Percentiles rank a stretch among this genome's conserved stretches.
Conservation (phyloP, 92 coral and sea anemone genomes). For the Epizoanthus stellaris region DNA sequence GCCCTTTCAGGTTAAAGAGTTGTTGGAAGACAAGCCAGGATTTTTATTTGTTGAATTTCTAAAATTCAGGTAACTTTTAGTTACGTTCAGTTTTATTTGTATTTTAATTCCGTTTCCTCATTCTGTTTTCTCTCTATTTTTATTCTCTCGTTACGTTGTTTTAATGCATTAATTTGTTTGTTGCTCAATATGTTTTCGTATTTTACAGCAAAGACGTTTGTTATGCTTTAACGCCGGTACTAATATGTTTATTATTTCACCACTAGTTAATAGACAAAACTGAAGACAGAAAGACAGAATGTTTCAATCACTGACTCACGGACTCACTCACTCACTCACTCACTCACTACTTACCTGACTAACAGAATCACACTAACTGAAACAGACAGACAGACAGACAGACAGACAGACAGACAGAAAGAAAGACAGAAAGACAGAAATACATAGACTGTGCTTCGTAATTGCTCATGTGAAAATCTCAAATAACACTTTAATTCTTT, state of each 20-base stretch:
- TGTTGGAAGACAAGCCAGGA: slow-evolving; percentile 26
- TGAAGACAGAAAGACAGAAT: not conserved
- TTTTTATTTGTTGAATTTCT: slow-evolving; percentile 31
- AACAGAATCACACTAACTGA: too few relatives aligned
- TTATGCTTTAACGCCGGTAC: too few relatives aligned
- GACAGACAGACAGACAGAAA: not conserved
- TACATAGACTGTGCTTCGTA: not conserved
- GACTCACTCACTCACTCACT: too few relatives aligned
- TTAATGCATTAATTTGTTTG: not conserved
- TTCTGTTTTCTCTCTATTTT: not conserved
- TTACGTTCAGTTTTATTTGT: not conserved
- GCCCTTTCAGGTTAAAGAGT: slow-evolving; percentile 14
- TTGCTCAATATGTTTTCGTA: too few relatives aligned
- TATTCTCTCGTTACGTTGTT: not conserved
- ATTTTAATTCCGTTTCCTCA: not conserved
- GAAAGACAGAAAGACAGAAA: not conserved
- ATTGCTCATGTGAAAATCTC: not conserved
- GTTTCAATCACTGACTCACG: too few relatives aligned
- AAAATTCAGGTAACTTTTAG: slow-evolving; percentile 19
- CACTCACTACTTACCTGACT: too few relatives aligned
- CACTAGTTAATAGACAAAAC: not conserved
- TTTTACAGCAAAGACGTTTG: too few relatives aligned
- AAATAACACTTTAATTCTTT: not conserved
- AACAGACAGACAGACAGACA: not conserved
- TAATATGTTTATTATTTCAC: not conserved